Evolutionary conservation across 1,140 invertebrate genomes (phyloP).

Genomic region (Venustaconcha ellipsiformis): DNA sequence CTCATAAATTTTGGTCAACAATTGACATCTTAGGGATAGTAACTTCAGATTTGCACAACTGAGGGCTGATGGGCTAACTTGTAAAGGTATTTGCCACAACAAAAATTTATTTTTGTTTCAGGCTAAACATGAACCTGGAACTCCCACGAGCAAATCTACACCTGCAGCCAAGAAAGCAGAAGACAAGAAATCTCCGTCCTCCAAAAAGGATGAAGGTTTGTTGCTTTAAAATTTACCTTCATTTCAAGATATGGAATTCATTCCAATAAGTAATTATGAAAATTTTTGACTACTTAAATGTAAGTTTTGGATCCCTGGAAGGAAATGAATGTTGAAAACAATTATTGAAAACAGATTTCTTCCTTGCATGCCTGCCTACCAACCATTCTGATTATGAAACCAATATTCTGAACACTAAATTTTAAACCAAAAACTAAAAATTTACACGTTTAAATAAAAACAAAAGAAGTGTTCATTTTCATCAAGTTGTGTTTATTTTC

Average conservation of each 20-base stretch:
- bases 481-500: no score
- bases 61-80: no score
- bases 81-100: background rate
- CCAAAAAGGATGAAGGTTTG: constrained; percentile 46
- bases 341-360: background rate
- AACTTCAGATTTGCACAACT: no score
- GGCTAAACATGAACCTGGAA: constrained; percentile 64
- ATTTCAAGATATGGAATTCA: background rate
- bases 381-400: no score
- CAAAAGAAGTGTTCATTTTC: no score
- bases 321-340: background rate
- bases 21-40: no score
- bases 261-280: background rate
- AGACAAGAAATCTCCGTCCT: constrained; percentile 35
- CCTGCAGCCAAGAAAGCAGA: constrained; percentile 33
- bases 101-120: constrained; percentile 25
- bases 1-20: no score
- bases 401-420: no score
- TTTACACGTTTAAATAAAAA: no score
- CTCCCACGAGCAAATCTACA: constrained; percentile 33
- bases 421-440: no score
- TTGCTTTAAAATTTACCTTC: background rate
- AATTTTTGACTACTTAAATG: background rate
- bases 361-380: no score
- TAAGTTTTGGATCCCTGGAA: background rate